Conservation (phyloP, 2,113 vertebrate species). For the Triplophysa siluroides region DNA sequence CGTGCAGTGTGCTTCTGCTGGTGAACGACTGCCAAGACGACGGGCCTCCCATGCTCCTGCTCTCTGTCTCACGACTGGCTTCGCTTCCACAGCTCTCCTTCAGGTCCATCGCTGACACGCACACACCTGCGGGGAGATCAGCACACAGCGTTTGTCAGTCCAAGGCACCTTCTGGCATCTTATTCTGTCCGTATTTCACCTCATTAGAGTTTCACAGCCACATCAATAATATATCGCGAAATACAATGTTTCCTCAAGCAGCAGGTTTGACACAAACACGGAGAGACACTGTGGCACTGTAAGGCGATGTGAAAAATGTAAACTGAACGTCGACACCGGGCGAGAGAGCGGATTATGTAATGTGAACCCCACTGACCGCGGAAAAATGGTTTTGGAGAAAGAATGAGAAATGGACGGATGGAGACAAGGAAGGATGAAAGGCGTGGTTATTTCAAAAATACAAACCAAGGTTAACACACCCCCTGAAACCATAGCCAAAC, state of each 20-base stretch:
- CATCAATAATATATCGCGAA: neutral
- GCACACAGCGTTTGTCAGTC: conserved; percentile 8
- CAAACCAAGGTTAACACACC: conserved; percentile 2
- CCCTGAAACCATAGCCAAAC: conserved; percentile 13
- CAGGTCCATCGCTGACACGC: conserved; percentile 82
- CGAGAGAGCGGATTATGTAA: conserved; percentile 12
- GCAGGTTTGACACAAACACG: conserved; percentile 15
- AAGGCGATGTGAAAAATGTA: conserved; percentile 19
- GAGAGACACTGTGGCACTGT: conserved; percentile 21
- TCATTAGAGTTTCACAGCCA: conserved; percentile 18
- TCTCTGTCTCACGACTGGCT: conserved; percentile 82
- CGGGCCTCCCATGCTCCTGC: conserved; percentile 54
- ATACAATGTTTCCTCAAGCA: conserved; percentile 7
- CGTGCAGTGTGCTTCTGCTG: conserved; percentile 89
- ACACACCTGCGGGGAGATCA: conserved; percentile 55
- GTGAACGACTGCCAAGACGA: conserved; percentile 89
- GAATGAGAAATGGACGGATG: neutral
- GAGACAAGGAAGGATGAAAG: neutral
- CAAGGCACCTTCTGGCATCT: conserved; percentile 12
- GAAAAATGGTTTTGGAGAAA: conserved; percentile 11
- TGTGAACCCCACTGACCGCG: neutral
- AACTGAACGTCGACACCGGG: conserved; percentile 15
- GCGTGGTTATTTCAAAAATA: neutral
- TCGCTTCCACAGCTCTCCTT: conserved; percentile 89
- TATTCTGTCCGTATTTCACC: conserved; percentile 4